A percentile compares a stretch with the other conserved stretches of the same genome.
phyloP scores from a whole-genome alignment of 2,113 vertebrate genomes.

The Sprattus sprattus region DNA sequence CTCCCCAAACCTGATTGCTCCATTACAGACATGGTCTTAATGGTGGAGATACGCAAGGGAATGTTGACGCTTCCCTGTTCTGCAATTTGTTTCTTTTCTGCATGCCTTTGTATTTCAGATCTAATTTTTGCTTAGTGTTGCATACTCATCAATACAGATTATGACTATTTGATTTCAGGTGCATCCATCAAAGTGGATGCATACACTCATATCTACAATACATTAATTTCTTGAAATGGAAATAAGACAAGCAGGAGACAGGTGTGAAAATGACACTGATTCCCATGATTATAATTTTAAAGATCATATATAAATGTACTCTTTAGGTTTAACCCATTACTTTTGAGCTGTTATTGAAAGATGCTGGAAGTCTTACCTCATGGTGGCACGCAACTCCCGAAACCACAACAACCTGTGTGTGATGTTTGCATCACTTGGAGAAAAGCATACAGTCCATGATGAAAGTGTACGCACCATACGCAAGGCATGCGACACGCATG shows the following conservation, averaged over 20 bases:
- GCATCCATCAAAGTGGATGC: neutral
- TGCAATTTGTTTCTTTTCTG: neutral
- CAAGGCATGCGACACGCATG: neutral
- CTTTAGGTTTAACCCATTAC: neutral
- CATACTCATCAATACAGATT: neutral
- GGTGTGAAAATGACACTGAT: neutral
- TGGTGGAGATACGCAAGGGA: neutral
- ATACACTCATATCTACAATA: neutral
- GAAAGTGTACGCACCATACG: neutral
- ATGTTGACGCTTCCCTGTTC: neutral
- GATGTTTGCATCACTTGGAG: conserved; percentile 27
- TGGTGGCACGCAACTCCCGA: conserved; percentile 10
- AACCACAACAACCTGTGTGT: conserved; percentile 38
- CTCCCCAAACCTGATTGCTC: neutral
- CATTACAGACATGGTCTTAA: neutral
- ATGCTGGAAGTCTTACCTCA: conserved; percentile 56
- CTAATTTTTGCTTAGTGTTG: neutral
- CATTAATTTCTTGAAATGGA: neutral
- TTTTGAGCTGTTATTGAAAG: neutral
- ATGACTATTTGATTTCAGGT: neutral
- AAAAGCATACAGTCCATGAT: conserved; percentile 29
- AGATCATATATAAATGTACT: neutral
- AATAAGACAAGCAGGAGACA: neutral
- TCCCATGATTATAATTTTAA: neutral
- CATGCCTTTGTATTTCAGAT: neutral